A percentile compares a stretch with the other conserved stretches of the same genome.
Conservation (phyloP, 2,113 vertebrate species). For the Sorex fumeus region DNA sequence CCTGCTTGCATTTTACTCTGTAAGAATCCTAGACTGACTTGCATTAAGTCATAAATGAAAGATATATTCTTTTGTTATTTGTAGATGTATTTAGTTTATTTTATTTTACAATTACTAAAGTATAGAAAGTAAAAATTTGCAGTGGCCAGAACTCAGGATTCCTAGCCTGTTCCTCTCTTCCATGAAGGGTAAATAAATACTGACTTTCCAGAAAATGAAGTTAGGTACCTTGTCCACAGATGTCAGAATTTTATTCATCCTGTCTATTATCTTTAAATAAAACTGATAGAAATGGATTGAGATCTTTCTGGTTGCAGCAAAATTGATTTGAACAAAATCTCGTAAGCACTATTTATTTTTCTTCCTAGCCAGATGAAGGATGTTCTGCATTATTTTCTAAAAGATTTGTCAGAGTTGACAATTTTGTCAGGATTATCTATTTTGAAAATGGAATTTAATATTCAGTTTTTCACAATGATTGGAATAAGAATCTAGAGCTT, state of each 20-base stretch:
- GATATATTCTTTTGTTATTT: neutral
- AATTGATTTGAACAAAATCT: neutral
- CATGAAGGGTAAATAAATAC: neutral
- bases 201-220: neutral
- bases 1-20: neutral
- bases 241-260: slow-evolving; percentile 11
- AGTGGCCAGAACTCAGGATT: neutral
- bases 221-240: neutral
- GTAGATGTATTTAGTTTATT: neutral
- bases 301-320: neutral
- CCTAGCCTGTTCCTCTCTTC: neutral
- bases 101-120: slow-evolving; percentile 39
- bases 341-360: neutral
- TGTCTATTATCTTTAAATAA: neutral
- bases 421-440: slow-evolving; percentile 25
- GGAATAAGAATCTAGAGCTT: neutral
- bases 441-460: slow-evolving; percentile 24
- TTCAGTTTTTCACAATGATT: neutral
- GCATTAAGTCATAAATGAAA: neutral
- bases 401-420: neutral
- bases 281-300: slow-evolving; percentile 10
- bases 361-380: neutral
- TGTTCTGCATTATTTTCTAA: slow-evolving; percentile 1
- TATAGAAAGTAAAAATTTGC: neutral
- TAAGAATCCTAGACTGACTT: neutral